phyloP scores from a whole-genome alignment of 2,888 invertebrate genomes.

The Arge pagana region DNA sequence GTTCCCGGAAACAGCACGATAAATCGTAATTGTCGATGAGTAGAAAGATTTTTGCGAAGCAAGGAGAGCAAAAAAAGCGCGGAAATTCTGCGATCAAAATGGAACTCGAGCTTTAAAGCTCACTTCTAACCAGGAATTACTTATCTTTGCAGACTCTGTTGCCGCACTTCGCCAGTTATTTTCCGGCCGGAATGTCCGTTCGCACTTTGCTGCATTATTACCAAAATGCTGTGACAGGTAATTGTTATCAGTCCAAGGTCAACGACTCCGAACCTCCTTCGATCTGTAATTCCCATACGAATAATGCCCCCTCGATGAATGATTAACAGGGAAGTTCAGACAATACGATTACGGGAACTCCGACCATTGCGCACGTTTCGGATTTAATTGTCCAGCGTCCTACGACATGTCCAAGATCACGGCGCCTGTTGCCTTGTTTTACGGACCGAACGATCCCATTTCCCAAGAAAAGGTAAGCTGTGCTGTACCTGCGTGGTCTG shows the following conservation, averaged over 20 bases:
- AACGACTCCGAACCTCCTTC: no score
- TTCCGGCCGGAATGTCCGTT: constrained; percentile 31
- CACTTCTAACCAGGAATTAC: background rate
- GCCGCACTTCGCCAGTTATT: constrained; percentile 28
- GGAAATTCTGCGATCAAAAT: no score
- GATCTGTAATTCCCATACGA: no score
- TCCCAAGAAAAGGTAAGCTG: constrained; percentile 1
- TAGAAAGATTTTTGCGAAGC: no score
- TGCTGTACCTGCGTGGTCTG: background rate
- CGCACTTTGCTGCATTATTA: constrained; percentile 28
- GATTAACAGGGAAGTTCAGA: constrained; percentile 10
- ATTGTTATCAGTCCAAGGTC: background rate
- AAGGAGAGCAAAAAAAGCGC: no score
- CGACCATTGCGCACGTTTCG: constrained; percentile 31
- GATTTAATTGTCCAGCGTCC: constrained; percentile 28
- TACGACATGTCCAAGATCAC: constrained; percentile 36
- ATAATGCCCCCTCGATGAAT: no score
- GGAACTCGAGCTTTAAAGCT: no score
- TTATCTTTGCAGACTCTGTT: constrained; percentile 25
- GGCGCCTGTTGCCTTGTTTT: constrained; percentile 21
- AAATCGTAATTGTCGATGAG: no score
- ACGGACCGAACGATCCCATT: constrained; percentile 1
- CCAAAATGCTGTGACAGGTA: constrained; percentile 29
- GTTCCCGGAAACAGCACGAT: no score
- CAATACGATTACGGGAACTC: constrained; percentile 32